Evolutionary conservation across 2,797 vertebrate species (phyloP).

Genomic region (Microtus agrestis): DNA sequence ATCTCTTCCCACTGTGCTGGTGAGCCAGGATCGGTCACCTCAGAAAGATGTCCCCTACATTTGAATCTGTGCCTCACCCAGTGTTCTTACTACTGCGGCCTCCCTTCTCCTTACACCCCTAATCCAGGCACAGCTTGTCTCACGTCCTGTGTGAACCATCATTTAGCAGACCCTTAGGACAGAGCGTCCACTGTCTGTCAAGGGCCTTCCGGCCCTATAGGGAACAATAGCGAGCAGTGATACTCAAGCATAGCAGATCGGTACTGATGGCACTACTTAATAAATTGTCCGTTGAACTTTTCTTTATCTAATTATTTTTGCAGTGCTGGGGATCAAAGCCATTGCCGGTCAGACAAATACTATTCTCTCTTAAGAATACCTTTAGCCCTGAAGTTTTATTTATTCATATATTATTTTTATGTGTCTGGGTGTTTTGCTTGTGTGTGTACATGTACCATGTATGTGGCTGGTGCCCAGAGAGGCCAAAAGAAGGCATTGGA

Average conservation of each 20-base stretch:
- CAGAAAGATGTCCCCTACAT: not conserved
- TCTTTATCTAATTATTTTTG: not conserved
- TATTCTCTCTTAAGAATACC: not conserved
- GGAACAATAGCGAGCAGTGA: not conserved
- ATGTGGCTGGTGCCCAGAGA: not conserved
- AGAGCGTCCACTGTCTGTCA: not conserved
- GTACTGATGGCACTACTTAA: not conserved
- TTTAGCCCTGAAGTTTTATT: not conserved
- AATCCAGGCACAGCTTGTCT: not conserved
- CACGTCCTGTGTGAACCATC: not conserved
- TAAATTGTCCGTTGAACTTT: constrained; percentile 9
- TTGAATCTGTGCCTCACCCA: not conserved
- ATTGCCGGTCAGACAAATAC: not conserved
- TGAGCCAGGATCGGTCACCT: not conserved
- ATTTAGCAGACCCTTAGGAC: not conserved
- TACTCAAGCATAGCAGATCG: not conserved
- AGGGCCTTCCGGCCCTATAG: not conserved
- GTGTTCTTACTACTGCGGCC: not conserved
- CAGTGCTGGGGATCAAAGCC: not conserved
- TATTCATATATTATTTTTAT: not conserved
- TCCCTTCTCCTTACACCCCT: not conserved
- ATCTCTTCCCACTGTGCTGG: not conserved
- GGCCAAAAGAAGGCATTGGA: not conserved
- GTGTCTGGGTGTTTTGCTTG: not conserved
- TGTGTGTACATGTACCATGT: not conserved